A percentile compares a stretch with the other conserved stretches of the same genome.
These are phyloP conservation scores for Mizuhopecten yessoensis DNA, from an alignment of 1,140 invertebrate genomes.

Conservation along the genomic window DNA sequence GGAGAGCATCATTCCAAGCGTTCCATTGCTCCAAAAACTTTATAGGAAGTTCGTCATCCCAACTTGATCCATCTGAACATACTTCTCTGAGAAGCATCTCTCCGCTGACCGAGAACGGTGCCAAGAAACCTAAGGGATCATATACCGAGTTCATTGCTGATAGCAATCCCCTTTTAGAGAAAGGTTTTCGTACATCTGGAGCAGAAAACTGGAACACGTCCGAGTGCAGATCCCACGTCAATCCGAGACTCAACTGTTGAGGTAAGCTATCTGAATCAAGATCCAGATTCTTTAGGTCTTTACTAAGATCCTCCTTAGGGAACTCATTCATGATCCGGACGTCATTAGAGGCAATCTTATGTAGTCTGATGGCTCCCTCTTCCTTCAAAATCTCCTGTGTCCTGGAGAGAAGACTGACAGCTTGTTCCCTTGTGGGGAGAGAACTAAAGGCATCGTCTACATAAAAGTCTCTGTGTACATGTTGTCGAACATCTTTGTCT, in stretches of 20 bases:
- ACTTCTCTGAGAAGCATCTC: slow-evolving; percentile 60
- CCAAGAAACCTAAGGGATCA: slow-evolving; percentile 61
- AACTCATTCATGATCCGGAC: slow-evolving; percentile 48
- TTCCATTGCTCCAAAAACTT: slow-evolving; percentile 54
- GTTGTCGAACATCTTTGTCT: slow-evolving; percentile 40
- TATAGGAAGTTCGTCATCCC: slow-evolving; percentile 61
- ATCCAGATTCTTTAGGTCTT: slow-evolving; percentile 58
- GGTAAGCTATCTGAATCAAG: slow-evolving; percentile 50
- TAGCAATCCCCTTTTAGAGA: slow-evolving; percentile 50
- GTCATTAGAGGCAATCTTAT: slow-evolving; percentile 55
- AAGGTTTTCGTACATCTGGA: slow-evolving; percentile 47
- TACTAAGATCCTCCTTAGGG: slow-evolving; percentile 48
- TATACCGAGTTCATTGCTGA: slow-evolving; percentile 46
- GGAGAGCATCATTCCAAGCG: slow-evolving; percentile 51
- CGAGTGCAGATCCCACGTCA: slow-evolving; percentile 58
- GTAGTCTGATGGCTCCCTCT: slow-evolving; percentile 45
- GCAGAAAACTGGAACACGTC: slow-evolving; percentile 61
- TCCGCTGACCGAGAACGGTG: slow-evolving; percentile 60
- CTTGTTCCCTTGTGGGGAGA: slow-evolving; percentile 28
- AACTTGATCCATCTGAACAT: neutral
- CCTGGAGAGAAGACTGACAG: slow-evolving; percentile 44
- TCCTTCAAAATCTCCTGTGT: slow-evolving; percentile 50
- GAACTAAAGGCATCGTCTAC: slow-evolving; percentile 55
- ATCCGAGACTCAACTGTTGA: slow-evolving; percentile 58
- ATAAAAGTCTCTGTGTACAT: slow-evolving; percentile 57